A percentile compares a stretch with the other conserved stretches of the same genome.
These are phyloP conservation scores for Elegia similella DNA, from an alignment of 2,888 invertebrate genomes.

Conservation along the genomic window DNA sequence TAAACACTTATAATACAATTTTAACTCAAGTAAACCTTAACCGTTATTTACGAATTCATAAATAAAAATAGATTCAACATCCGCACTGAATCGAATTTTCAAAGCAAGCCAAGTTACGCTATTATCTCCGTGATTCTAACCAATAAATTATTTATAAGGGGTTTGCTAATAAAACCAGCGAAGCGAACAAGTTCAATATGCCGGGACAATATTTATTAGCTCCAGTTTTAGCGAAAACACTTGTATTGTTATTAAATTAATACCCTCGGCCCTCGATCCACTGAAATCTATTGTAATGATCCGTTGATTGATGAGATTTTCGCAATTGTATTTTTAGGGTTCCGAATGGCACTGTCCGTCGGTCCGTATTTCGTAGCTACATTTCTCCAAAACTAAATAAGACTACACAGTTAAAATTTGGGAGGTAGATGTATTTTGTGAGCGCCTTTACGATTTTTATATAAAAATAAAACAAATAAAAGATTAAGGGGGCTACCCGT, in stretches of 20 bases:
- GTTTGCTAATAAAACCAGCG: slow-evolving; percentile 10
- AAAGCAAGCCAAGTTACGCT: neutral
- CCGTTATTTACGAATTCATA: neutral
- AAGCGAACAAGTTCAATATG: slow-evolving; percentile 19
- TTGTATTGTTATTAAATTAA: slow-evolving; percentile 22
- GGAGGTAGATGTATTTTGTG: too few species aligned
- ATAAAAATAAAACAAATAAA: too few species aligned
- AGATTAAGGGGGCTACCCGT: too few species aligned
- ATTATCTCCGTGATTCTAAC: neutral
- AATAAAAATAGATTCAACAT: neutral
- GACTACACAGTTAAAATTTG: too few species aligned
- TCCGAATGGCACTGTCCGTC: too few species aligned
- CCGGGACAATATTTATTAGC: slow-evolving; percentile 4
- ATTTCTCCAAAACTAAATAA: too few species aligned
- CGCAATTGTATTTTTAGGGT: too few species aligned
- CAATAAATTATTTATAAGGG: slow-evolving; percentile 14
- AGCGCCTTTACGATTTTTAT: too few species aligned
- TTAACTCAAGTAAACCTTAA: neutral
- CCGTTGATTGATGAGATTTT: too few species aligned
- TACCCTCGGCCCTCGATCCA: too few species aligned
- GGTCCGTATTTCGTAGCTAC: too few species aligned
- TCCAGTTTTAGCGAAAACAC: slow-evolving; percentile 14
- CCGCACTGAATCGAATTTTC: neutral
- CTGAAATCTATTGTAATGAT: neutral
- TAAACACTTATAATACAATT: too few species aligned